phyloP scores from a whole-genome alignment of 2,888 invertebrate species.

The Uropetala carovei region DNA sequence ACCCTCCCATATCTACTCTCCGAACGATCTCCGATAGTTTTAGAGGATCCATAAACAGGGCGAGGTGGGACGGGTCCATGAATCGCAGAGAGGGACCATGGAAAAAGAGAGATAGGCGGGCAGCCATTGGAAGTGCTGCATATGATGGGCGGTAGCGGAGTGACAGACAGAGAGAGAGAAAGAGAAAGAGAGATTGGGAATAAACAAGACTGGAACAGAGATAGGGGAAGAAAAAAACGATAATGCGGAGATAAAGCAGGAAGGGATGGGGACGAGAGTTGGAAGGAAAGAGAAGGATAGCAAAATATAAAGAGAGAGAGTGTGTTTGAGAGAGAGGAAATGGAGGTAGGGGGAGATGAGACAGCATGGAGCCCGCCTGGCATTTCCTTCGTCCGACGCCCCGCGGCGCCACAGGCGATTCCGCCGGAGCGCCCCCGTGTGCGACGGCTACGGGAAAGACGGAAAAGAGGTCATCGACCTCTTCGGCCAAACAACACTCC shows the following conservation, averaged over 20 bases:
- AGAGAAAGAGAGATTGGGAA: background rate
- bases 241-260: background rate
- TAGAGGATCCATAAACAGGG: background rate
- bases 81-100: background rate
- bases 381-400: background rate
- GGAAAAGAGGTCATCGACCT: slow-evolving; percentile 38
- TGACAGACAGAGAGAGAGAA: background rate
- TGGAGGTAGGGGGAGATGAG: background rate
- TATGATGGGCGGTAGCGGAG: background rate
- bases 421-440: background rate
- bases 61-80: background rate
- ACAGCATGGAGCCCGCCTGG: background rate
- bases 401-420: background rate
- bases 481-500: slow-evolving; percentile 4
- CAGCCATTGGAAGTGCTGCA: background rate
- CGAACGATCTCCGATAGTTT: slow-evolving; percentile 1
- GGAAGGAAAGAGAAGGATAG: background rate
- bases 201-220: background rate
- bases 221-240: background rate
- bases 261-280: background rate
- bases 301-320: too few relatives aligned
- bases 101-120: background rate
- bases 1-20: too few relatives aligned
- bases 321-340: background rate
- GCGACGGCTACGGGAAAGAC: background rate